These are phyloP conservation scores for Limnephilus auricula DNA, from an alignment of 2,888 invertebrate genomes.

Conservation along the genomic window DNA sequence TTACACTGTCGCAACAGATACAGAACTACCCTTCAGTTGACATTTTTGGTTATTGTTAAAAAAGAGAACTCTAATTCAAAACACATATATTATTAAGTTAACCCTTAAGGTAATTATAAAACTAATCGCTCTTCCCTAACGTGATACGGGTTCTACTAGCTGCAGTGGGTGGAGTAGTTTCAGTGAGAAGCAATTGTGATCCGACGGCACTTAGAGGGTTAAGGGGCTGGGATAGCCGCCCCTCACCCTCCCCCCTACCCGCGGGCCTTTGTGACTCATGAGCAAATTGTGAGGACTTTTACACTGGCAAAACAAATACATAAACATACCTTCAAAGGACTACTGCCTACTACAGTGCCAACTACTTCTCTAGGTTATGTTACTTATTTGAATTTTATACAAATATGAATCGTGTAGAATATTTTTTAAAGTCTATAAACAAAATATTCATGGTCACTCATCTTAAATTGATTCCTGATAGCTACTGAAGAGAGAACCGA, in stretches of 20 bases:
- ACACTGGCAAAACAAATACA: background rate
- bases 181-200: slow-evolving; percentile 13
- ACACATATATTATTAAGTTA: too few relatives aligned
- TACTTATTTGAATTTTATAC: background rate
- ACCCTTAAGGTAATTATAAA: background rate
- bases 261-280: background rate
- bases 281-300: background rate
- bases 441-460: too few relatives aligned
- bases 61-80: too few relatives aligned
- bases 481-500: too few relatives aligned
- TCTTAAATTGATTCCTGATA: too few relatives aligned
- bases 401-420: background rate
- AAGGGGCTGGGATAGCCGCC: background rate
- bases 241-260: background rate
- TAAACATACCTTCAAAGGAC: background rate
- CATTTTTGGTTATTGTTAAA: too few relatives aligned
- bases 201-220: slow-evolving; percentile 13
- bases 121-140: background rate
- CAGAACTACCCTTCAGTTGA: too few relatives aligned
- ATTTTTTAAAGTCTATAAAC: too few relatives aligned
- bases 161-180: background rate
- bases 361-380: background rate
- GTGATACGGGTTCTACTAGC: background rate
- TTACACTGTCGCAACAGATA: too few relatives aligned
- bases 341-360: background rate